Evolutionary conservation across 1,140 invertebrate species (phyloP).

Genomic region (Panulirus ornatus): DNA sequence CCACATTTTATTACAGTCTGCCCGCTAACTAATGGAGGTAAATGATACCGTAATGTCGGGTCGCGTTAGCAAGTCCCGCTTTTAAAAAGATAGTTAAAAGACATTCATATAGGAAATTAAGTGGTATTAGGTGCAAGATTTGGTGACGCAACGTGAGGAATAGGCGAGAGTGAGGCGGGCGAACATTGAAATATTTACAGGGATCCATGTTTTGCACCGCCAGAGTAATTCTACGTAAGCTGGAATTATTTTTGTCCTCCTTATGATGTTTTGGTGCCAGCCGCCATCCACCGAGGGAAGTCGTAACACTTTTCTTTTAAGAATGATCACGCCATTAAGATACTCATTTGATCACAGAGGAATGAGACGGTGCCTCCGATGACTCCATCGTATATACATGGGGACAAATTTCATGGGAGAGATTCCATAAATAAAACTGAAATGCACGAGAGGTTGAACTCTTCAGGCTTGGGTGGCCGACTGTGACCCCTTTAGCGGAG

Average conservation of each 20-base stretch:
- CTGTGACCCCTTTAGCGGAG: neutral
- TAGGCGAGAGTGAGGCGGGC: neutral
- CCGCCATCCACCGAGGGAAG: neutral
- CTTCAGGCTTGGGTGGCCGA: neutral
- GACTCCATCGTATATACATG: constrained; percentile 38
- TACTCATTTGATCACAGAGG: constrained; percentile 38
- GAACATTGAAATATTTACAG: neutral
- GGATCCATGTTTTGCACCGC: neutral
- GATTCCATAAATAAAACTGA: constrained; percentile 29
- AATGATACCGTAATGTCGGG: constrained; percentile 63
- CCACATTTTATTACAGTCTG: constrained; percentile 62
- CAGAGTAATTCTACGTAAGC: neutral
- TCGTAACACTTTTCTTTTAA: neutral
- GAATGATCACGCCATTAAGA: constrained; percentile 35
- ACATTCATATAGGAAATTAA: constrained; percentile 63
- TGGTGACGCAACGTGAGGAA: too few relatives aligned
- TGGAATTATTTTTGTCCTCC: neutral
- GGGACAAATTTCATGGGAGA: constrained; percentile 56
- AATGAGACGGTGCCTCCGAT: constrained; percentile 7
- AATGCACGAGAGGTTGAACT: neutral
- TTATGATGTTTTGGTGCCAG: neutral
- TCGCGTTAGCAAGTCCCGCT: constrained; percentile 37
- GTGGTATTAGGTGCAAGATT: constrained; percentile 25
- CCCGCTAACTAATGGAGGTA: constrained; percentile 70
- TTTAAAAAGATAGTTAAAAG: constrained; percentile 58